phyloP scores from a whole-genome alignment of 2,797 vertebrate genomes.

The Sebastolobus altivelis region DNA sequence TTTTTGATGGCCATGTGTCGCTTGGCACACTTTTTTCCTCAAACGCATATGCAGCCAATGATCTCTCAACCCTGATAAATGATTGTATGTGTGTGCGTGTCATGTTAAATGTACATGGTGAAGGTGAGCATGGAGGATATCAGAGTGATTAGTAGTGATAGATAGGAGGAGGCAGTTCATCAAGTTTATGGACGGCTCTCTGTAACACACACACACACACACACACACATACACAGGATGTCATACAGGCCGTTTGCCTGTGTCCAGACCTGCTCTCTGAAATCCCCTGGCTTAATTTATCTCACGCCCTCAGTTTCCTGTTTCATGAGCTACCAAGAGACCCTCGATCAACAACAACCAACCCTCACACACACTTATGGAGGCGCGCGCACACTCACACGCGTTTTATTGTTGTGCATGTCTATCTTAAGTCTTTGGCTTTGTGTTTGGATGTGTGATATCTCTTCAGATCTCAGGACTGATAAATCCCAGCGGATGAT shows the following conservation, averaged over 20 bases:
- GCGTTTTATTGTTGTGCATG: slow-evolving; percentile 52
- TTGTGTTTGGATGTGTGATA: slow-evolving; percentile 58
- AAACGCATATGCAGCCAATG: slow-evolving; percentile 11
- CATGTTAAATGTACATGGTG: slow-evolving; percentile 24
- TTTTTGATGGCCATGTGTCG: neutral
- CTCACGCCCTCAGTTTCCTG: slow-evolving; percentile 82
- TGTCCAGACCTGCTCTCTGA: slow-evolving; percentile 82
- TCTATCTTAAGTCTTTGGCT: slow-evolving; percentile 53
- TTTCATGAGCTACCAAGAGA: slow-evolving; percentile 82
- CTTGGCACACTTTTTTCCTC: neutral
- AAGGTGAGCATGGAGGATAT: slow-evolving; percentile 21
- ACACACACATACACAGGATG: slow-evolving; percentile 61
- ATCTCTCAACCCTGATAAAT: slow-evolving; percentile 22
- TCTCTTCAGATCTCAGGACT: slow-evolving; percentile 52
- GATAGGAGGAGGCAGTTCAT: slow-evolving; percentile 64
- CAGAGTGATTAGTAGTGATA: slow-evolving; percentile 56
- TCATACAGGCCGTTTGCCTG: slow-evolving; percentile 68
- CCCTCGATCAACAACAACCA: slow-evolving; percentile 69
- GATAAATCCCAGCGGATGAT: slow-evolving; percentile 58
- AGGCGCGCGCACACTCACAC: neutral
- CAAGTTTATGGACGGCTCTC: slow-evolving; percentile 63
- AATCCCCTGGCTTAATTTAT: slow-evolving; percentile 86
- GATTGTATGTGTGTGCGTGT: slow-evolving; percentile 9
- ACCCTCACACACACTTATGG: slow-evolving; percentile 47
- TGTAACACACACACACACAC: slow-evolving; percentile 31